Base-by-base conservation (phyloP, 2,888 invertebrate species). In the Volucella inanis region DNA sequence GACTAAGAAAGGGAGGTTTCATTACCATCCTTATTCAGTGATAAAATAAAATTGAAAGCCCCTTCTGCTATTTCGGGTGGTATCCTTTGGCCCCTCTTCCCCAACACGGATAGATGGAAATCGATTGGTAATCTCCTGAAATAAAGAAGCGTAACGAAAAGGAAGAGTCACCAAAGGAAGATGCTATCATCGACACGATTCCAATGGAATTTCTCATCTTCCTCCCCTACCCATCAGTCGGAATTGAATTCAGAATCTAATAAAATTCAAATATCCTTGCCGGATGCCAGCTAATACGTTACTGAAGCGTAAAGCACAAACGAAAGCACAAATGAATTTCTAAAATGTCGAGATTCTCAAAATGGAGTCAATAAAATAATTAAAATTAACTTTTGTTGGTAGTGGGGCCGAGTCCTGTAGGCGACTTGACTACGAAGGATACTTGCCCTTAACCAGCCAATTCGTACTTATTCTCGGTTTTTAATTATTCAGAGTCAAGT, bases 321-420 rank as follows among this genome's bases (percentile, higher is more conserved):
- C 12, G 22, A 31, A 41, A 50, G 55, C 54, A 62, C 70, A 71
- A 85, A 80, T 76, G 81, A 72, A 85, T 76, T 65, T 45, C 71
- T 49, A 50, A 80, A 79, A 75, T 75, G 65, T 72, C 59, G 52
- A 59, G 62, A 18, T 39, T 47, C 57, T 31, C 55, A 64, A 80
- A 77, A 68, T 54, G 64, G 82, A 86, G 81, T 86, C 85, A 86
- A 86, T 86, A 74, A 86, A 86, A 86, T 86, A 82, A 86, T 86
- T 86, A 86, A 86, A 86, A 82, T 82, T 77, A 82, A 86, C 85
- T 86, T 85, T 85, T 68, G 81, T 67, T 78, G 64, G 70, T 64
- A 70, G 70, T 77, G 57, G 41, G 3, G 11, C 22, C 3, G 31
- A 6, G 31, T 31, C 6, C 31, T 31, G 31, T 18, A 1, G 18